A percentile compares a stretch with the other conserved stretches of the same genome.
Evolutionary conservation across 1,140 invertebrate genomes (phyloP).

Genomic region (Ooceraea biroi): DNA sequence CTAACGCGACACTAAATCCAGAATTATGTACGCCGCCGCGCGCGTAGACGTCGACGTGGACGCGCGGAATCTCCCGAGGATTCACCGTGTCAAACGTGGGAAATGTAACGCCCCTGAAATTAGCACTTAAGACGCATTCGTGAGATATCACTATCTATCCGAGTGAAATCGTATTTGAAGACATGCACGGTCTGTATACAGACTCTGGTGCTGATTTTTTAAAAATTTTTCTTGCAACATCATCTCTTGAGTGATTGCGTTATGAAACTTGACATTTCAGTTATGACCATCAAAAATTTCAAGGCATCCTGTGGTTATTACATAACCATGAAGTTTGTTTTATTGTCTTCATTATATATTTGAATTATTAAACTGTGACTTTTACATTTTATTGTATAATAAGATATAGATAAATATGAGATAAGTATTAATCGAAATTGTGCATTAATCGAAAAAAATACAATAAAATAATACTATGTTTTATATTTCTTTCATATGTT

Average conservation of each 20-base stretch:
- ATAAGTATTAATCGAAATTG: background rate
- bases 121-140: constrained; percentile 56
- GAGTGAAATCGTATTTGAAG: background rate
- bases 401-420: background rate
- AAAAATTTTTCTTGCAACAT: constrained; percentile 2
- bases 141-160: constrained; percentile 38
- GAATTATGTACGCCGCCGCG: constrained; percentile 69
- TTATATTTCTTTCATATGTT: too few species aligned
- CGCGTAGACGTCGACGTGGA: constrained; percentile 61
- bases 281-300: too few species aligned
- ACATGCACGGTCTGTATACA: background rate
- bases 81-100: constrained; percentile 58
- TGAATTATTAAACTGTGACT: too few species aligned
- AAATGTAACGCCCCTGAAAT: constrained; percentile 54
- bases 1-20: constrained; percentile 75
- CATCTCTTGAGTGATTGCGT: too few species aligned
- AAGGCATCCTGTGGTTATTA: too few species aligned
- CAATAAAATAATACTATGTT: background rate
- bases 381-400: too few species aligned
- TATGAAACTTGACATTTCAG: too few species aligned
- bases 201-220: background rate
- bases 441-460: too few species aligned
- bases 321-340: too few species aligned
- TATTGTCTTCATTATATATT: too few species aligned
- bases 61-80: constrained; percentile 68